A percentile compares a stretch with the other conserved stretches of the same genome.
phyloP scores from a whole-genome alignment of 2,113 vertebrate species.

The Naja naja region DNA sequence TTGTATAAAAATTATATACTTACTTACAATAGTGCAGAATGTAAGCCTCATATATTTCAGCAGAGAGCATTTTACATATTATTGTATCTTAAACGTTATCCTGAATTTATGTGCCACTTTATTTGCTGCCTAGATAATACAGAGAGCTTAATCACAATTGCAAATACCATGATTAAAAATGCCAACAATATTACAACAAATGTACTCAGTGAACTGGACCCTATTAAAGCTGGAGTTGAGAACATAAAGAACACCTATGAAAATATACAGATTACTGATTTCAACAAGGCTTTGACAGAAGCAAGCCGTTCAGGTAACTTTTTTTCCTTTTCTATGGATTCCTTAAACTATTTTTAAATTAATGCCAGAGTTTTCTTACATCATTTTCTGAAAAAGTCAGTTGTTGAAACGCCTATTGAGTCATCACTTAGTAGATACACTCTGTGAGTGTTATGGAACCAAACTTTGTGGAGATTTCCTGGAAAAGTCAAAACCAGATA shows the following conservation, averaged over 20 bases:
- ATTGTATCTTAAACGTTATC: neutral
- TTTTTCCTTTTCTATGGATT: neutral
- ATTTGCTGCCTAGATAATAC: conserved; percentile 77
- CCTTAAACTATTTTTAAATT: neutral
- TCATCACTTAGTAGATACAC: neutral
- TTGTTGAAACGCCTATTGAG: neutral
- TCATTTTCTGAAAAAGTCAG: neutral
- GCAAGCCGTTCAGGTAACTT: conserved; percentile 72
- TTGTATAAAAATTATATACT: neutral
- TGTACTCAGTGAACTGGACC: conserved; percentile 75
- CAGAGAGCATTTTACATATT: neutral
- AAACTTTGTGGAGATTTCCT: neutral
- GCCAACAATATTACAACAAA: conserved; percentile 69
- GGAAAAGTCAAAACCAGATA: neutral
- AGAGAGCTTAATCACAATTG: conserved; percentile 65
- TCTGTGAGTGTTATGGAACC: neutral
- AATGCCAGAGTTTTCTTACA: neutral
- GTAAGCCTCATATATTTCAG: neutral
- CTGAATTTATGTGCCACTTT: neutral
- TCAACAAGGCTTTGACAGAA: conserved; percentile 67
- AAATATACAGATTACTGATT: conserved; percentile 57
- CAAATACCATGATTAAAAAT: conserved; percentile 72
- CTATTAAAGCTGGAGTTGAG: conserved; percentile 77
- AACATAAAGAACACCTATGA: conserved; percentile 70
- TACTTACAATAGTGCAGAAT: neutral